phyloP scores from a whole-genome alignment of 1,140 invertebrate species.

The Hyphantria cunea region DNA sequence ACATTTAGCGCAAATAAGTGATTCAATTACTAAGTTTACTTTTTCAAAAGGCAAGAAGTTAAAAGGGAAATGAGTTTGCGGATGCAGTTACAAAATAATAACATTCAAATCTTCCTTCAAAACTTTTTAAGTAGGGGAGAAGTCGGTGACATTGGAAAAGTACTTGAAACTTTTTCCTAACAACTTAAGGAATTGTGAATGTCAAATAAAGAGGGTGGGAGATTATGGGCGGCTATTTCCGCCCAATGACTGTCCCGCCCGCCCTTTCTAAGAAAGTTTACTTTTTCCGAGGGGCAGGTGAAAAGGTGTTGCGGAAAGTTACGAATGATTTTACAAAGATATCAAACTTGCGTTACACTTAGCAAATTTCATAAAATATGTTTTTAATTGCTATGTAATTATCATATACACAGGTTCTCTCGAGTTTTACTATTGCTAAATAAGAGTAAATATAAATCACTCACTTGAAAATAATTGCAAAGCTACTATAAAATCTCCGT shows the following conservation, averaged over 20 bases:
- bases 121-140: constrained; percentile 55
- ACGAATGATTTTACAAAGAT: not conserved
- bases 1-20: too few species aligned
- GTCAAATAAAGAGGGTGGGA: constrained; percentile 72
- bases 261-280: constrained; percentile 63
- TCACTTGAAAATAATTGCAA: too few species aligned
- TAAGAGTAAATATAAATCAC: too few species aligned
- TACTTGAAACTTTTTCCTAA: constrained; percentile 67
- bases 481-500: too few species aligned
- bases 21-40: too few species aligned
- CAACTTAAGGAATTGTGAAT: constrained; percentile 69
- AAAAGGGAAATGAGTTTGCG: too few species aligned
- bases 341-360: not conserved
- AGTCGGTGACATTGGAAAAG: constrained; percentile 66
- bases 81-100: constrained; percentile 31
- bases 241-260: constrained; percentile 48
- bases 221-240: constrained; percentile 54
- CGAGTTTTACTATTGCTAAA: too few species aligned
- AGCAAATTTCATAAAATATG: too few species aligned
- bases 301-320: constrained; percentile 11
- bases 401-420: too few species aligned
- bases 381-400: too few species aligned
- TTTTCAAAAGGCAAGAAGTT: too few species aligned
- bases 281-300: constrained; percentile 34
- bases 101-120: constrained; percentile 45